These are phyloP conservation scores for Eolophus roseicapilla DNA, from an alignment of 2,113 vertebrate species.

Conservation along the genomic window DNA sequence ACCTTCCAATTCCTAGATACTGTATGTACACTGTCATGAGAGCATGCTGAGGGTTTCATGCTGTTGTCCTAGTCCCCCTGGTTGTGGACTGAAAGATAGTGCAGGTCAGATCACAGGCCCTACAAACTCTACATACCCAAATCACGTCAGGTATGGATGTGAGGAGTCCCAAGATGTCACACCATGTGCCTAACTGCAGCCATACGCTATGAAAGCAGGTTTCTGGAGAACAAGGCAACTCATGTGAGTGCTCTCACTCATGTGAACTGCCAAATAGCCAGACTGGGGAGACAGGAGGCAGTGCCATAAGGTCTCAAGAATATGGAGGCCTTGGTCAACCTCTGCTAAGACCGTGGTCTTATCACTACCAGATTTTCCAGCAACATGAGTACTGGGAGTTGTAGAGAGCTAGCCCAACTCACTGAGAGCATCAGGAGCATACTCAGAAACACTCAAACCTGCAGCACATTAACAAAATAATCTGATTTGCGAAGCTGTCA, in stretches of 20 bases:
- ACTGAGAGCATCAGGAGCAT: not conserved
- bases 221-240: not conserved
- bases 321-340: not conserved
- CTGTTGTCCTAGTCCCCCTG: not conserved
- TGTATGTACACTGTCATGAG: not conserved
- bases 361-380: not conserved
- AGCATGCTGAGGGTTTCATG: not conserved
- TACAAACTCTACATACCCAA: not conserved
- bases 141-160: fast-evolving
- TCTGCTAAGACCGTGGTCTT: not conserved
- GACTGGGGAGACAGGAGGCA: not conserved
- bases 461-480: not conserved
- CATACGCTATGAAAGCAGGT: fast-evolving
- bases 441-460: not conserved
- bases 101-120: not conserved
- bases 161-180: not conserved
- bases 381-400: not conserved
- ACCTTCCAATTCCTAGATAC: not conserved
- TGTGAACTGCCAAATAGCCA: not conserved
- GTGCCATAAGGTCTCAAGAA: not conserved
- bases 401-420: not conserved
- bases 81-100: not conserved
- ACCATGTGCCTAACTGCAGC: not conserved
- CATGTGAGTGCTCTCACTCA: fast-evolving
- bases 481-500: not conserved